Evolutionary conservation across 23 tunicate genomes (phyloP), one percentile per base, ranked within the genome.

Genomic region (Aplidium turbinatum): DNA sequence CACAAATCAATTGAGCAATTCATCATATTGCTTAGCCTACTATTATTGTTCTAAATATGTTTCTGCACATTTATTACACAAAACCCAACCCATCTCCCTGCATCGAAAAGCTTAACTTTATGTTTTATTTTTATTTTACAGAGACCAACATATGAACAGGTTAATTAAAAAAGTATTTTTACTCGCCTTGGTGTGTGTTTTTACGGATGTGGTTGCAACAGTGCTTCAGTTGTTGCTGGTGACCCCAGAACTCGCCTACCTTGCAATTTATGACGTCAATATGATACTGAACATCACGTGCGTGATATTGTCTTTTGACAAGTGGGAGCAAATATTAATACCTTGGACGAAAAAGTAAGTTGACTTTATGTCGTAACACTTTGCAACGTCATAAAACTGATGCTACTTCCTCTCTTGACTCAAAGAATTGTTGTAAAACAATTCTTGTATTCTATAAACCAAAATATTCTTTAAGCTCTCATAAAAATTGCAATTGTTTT

Each of bases 221-320:
- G 68, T 70, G 11, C 35, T 81, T 3, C 87, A 81, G 52, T 48
- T 82, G 2, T 24, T 48, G n/a, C 47, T 75, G 51, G 73, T 71
- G 22, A 27, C 38, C 35, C 83, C 96, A 5, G 96, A 88, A 50
- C 30, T 88, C 68, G 54, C 57, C 16, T 81, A 88, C 42, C 72
- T 88, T 22, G 79, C 76, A 1, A 1, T 80, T 0, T 81, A 38
- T 70, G 96, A 88, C 79, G 66, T 88, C 75, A 88, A 76, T 47
- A 57, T 88, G 18, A 29, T 70, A 16, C 28, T 81, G 36, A 88
- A 88, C 60, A 55, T 81, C 20, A 0, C 75, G 26, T 88, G 96
- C 70, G 60, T 88, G 35, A 35, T 81, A 16, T 16, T 76, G 30
- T 75, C 96, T 1, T 88, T 80, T 65, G 48, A 68, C 19, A 70